Percentiles rank a stretch among this genome's conserved stretches.
Conservation (phyloP, 2,113 vertebrate species). For the Hyaena hyaena region DNA sequence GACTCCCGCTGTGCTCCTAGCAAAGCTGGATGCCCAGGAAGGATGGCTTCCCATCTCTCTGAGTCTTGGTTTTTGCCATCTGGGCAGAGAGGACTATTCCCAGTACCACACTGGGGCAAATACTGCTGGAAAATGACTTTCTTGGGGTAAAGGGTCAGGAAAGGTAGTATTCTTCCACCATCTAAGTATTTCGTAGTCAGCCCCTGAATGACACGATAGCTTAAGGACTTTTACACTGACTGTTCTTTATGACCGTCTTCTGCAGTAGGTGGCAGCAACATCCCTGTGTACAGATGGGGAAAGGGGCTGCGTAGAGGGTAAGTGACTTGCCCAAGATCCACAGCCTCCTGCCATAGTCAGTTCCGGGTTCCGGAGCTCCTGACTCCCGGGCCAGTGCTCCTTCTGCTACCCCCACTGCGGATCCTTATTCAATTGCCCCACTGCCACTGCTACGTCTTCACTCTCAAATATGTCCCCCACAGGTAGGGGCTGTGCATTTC, state of each 20-base stretch:
- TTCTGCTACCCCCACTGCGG: background rate
- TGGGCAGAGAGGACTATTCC: background rate
- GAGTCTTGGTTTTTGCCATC: background rate
- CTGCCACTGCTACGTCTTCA: background rate
- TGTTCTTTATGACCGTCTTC: background rate
- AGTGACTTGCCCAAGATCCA: background rate
- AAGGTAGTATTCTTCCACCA: background rate
- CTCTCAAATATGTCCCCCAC: background rate
- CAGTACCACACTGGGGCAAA: background rate
- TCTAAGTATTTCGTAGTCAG: conserved; percentile 5
- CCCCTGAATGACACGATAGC: conserved; percentile 7
- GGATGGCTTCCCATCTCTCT: background rate
- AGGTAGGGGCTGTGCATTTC: background rate
- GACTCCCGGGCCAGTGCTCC: background rate
- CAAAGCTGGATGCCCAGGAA: background rate
- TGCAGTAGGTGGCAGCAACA: background rate
- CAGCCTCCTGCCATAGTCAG: background rate
- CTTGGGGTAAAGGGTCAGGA: background rate
- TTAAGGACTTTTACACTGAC: background rate
- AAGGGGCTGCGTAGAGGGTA: background rate
- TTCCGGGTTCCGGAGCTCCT: background rate
- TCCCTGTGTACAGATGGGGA: background rate
- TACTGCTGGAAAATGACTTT: background rate
- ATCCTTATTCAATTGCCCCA: background rate
- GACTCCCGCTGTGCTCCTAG: background rate